phyloP scores from a whole-genome alignment of 2,797 vertebrate genomes.

The Eulemur albifrons region DNA sequence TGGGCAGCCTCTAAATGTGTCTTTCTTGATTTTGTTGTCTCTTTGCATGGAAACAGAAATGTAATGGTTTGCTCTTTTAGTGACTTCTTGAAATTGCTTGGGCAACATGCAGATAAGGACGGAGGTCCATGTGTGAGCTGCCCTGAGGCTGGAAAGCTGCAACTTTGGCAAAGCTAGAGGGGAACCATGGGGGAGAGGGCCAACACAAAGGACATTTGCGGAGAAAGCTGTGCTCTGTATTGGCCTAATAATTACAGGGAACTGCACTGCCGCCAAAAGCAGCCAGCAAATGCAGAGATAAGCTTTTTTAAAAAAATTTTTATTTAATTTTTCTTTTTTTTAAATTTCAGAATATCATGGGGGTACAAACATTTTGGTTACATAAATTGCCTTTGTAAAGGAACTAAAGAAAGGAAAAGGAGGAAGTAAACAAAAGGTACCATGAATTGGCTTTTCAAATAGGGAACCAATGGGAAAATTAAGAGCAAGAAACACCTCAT shows the following conservation, averaged over 20 bases:
- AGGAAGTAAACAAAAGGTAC: background rate
- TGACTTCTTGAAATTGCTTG: constrained; percentile 6
- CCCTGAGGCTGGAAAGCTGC: background rate
- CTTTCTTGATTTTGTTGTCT: constrained; percentile 33
- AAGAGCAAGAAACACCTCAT: background rate
- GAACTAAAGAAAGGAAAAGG: background rate
- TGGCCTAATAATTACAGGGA: background rate
- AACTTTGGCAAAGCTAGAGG: background rate
- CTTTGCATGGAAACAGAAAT: constrained; percentile 43
- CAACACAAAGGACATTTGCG: background rate
- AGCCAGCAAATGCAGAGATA: background rate
- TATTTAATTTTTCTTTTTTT: too few relatives aligned
- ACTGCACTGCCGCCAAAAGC: background rate
- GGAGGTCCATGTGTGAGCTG: background rate
- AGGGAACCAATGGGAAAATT: background rate
- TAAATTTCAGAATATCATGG: too few relatives aligned
- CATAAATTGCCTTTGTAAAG: background rate
- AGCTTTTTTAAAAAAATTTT: background rate
- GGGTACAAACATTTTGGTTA: too few relatives aligned
- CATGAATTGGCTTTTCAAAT: background rate
- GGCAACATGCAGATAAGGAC: background rate
- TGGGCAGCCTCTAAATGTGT: constrained; percentile 26
- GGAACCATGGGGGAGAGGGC: background rate
- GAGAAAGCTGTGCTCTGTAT: background rate
- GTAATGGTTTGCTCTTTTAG: background rate